A percentile compares a stretch with the other conserved stretches of the same genome.
Evolutionary conservation across 1,140 invertebrate genomes (phyloP).

Genomic region (Leptinotarsa defecta): DNA sequence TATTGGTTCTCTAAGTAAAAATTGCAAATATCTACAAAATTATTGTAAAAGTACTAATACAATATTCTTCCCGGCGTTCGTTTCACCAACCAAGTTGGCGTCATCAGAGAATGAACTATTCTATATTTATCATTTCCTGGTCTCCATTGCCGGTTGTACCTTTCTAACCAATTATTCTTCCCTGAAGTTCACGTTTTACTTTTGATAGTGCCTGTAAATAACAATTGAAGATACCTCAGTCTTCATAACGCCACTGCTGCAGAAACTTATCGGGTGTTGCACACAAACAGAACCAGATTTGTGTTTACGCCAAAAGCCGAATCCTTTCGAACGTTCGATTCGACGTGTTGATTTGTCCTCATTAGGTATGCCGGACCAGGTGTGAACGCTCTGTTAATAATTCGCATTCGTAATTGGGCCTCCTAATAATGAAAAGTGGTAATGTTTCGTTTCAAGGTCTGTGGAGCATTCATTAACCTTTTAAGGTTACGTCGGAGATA

Average conservation of each 20-base stretch:
- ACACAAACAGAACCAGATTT: not conserved
- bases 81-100: too few species aligned
- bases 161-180: too few species aligned
- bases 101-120: too few species aligned
- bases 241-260: not conserved
- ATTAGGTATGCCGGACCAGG: constrained; percentile 30
- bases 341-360: constrained; percentile 18
- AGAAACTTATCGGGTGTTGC: not conserved
- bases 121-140: too few species aligned
- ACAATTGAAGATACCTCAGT: not conserved
- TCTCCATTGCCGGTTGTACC: too few species aligned
- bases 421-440: constrained; percentile 31
- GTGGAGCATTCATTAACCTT: constrained; percentile 53
- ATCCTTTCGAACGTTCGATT: not conserved
- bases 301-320: not conserved
- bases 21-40: too few species aligned
- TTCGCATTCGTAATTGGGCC: constrained; percentile 44
- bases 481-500: constrained; percentile 44
- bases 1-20: too few species aligned
- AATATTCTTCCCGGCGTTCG: too few species aligned
- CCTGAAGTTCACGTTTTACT: too few species aligned
- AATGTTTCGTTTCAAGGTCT: constrained; percentile 46
- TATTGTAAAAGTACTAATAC: too few species aligned
- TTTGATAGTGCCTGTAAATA: too few species aligned
- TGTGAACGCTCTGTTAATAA: constrained; percentile 48